phyloP scores from a whole-genome alignment of 2,888 invertebrate genomes.

The Ptychoptera contaminata region DNA sequence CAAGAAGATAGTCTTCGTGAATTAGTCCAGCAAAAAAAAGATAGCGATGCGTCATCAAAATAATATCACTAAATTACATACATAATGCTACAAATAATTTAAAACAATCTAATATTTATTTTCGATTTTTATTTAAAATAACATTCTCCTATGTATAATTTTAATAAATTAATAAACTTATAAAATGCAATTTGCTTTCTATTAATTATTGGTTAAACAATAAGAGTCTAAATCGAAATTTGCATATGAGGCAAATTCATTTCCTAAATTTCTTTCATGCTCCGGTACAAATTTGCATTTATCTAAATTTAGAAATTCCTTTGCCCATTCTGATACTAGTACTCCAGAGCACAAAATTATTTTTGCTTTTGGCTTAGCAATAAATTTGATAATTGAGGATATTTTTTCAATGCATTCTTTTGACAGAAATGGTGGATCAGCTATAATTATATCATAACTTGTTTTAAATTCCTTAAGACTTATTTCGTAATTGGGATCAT shows the following conservation, averaged over 20 bases:
- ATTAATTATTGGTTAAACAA: no score
- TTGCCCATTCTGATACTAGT: conserved; percentile 57
- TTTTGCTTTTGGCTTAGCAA: conserved; percentile 36
- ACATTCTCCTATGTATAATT: no score
- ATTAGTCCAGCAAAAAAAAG: conserved; percentile 52
- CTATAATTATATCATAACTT: conserved; percentile 68
- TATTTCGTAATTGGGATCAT: conserved; percentile 52
- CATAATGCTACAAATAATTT: no score
- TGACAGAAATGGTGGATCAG: conserved; percentile 90
- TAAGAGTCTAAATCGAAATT: conserved; percentile 77
- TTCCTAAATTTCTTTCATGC: conserved; percentile 80
- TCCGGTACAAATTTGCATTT: conserved; percentile 58
- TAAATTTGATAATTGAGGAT: conserved; percentile 54
- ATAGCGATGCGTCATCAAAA: conserved; percentile 18
- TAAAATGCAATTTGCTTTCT: no score
- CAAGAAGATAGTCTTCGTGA: conserved; percentile 70
- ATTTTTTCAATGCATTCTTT: conserved; percentile 82
- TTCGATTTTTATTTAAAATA: no score
- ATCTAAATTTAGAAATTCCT: conserved; percentile 43
- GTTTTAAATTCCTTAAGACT: conserved; percentile 32
- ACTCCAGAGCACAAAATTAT: conserved; percentile 59
- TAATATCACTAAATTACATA: no score
- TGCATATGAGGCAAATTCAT: conserved; percentile 81
- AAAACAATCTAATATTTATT: no score
- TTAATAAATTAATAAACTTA: no score